Evolutionary conservation across 2,113 vertebrate species (phyloP).

Genomic region (Lucifuga dentata): DNA sequence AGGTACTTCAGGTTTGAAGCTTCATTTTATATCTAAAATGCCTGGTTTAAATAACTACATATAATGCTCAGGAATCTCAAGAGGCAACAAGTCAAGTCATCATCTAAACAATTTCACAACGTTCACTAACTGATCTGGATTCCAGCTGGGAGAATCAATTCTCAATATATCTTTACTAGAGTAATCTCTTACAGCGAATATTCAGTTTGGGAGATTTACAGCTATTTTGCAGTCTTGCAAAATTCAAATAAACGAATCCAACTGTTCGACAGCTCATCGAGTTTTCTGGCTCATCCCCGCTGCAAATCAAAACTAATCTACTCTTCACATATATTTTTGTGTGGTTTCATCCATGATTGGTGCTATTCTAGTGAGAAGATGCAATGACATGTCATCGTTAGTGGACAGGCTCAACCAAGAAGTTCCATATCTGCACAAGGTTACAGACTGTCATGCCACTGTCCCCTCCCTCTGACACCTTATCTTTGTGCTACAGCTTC

Average conservation of each 20-base stretch:
- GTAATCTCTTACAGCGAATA: not conserved
- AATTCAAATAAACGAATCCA: not conserved
- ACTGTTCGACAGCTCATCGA: not conserved
- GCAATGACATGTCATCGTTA: not conserved
- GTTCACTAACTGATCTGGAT: not conserved
- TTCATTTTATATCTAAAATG: too few relatives aligned
- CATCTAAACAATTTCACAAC: not conserved
- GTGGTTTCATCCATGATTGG: not conserved
- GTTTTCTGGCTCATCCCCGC: not conserved
- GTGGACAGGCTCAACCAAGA: not conserved
- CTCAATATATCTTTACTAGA: not conserved
- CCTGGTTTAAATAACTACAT: too few relatives aligned
- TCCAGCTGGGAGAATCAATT: not conserved
- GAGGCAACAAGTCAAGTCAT: not conserved
- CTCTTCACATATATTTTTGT: not conserved
- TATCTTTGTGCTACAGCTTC: slow-evolving; percentile 60
- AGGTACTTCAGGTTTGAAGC: too few relatives aligned
- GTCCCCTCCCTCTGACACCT: slow-evolving; percentile 19
- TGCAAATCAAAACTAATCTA: not conserved
- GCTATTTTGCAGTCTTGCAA: not conserved
- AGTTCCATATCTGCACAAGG: slow-evolving; percentile 17
- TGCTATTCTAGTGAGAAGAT: not conserved
- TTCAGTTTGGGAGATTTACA: not conserved
- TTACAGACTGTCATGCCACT: not conserved
- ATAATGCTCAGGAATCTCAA: too few relatives aligned